Percentiles rank a stretch among this genome's conserved stretches.
Evolutionary conservation across 2,113 vertebrate genomes (phyloP).

Genomic region (Tupaia tana): DNA sequence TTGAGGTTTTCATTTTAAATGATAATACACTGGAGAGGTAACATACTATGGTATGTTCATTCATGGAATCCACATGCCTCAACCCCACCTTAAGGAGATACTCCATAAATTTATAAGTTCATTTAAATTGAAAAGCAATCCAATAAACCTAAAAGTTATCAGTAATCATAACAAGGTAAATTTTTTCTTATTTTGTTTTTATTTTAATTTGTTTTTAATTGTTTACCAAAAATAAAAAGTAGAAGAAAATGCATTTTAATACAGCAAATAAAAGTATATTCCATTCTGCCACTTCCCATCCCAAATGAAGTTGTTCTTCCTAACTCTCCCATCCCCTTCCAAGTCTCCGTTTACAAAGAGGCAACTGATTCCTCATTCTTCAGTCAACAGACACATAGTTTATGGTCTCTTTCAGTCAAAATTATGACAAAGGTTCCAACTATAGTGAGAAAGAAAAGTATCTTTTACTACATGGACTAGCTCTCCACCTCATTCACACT

Average conservation of each 20-base stretch:
- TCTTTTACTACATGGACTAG: background rate
- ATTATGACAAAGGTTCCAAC: background rate
- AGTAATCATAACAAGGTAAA: background rate
- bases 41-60: background rate
- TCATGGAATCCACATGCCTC: background rate
- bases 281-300: background rate
- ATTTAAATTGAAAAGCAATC: background rate
- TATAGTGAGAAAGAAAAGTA: background rate
- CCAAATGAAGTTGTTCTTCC: background rate
- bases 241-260: background rate
- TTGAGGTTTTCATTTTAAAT: slow-evolving; percentile 12
- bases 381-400: background rate
- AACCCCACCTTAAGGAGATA: background rate
- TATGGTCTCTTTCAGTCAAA: background rate
- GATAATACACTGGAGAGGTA: background rate
- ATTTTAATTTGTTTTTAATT: background rate
- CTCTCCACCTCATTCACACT: background rate
- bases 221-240: background rate
- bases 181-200: background rate
- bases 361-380: background rate
- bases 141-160: background rate
- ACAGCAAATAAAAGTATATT: background rate
- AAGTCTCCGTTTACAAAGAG: background rate
- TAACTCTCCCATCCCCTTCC: accelerated
- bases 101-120: background rate